Evolutionary conservation across 1,140 invertebrate genomes (phyloP).

Genomic region (Ephestia elutella): DNA sequence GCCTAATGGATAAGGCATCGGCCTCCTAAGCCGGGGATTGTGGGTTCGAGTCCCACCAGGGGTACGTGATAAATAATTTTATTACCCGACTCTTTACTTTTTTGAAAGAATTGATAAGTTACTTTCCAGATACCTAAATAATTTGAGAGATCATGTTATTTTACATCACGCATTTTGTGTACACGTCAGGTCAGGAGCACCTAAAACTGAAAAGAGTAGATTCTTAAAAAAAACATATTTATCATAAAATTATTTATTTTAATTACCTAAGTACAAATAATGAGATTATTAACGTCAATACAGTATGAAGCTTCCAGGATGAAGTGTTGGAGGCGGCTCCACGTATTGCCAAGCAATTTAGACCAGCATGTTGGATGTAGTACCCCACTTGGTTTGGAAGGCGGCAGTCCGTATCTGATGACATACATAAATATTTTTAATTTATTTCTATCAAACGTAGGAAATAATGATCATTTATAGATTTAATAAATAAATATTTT

Average conservation of each 20-base stretch:
- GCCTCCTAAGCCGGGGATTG: constrained; percentile 64
- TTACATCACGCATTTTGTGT: no score
- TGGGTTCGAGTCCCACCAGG: constrained; percentile 52
- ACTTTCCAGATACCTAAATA: no score
- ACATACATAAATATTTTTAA: not conserved
- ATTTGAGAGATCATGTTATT: no score
- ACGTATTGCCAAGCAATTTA: constrained; percentile 28
- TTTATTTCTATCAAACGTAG: no score
- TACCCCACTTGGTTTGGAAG: constrained; percentile 66
- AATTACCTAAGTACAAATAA: not conserved
- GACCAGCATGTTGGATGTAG: constrained; percentile 41
- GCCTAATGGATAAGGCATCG: constrained; percentile 63
- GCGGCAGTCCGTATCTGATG: constrained; percentile 60
- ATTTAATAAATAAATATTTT: no score
- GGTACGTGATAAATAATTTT: constrained; percentile 20
- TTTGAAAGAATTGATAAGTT: no score
- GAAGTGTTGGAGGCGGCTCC: constrained; percentile 5
- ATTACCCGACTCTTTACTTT: no score
- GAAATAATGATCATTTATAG: no score
- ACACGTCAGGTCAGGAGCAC: no score
- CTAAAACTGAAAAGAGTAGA: no score
- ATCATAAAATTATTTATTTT: not conserved
- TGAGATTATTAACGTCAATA: constrained; percentile 3
- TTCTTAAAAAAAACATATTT: not conserved
- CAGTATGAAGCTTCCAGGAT: not conserved